Evolutionary conservation across 2,797 vertebrate genomes (phyloP), one percentile per base, ranked within the genome.

Genomic region (Malacoraja senta): DNA sequence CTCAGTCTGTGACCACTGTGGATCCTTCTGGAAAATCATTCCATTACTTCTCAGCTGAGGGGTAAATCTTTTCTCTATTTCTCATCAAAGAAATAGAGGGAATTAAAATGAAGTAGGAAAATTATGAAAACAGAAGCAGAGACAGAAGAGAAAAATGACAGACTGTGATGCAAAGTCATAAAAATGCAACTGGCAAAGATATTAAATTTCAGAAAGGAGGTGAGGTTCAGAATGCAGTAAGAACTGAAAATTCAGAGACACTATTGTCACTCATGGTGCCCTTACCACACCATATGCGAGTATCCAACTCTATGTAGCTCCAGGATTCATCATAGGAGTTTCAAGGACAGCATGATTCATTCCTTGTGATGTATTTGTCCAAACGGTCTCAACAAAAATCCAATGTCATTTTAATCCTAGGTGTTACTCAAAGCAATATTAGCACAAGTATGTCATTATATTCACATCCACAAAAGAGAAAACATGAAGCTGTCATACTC

Each of bases 401-500:
- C 81, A 61, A 83, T 61, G 44, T 53, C 81, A 29, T 26, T 83
- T 83, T 3, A 58, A 83, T 58, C 8, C 53, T 63, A 65, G 65
- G 9, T 15, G 12, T 71, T 10, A 53, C 21, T 44, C 24, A 29
- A 91, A 53, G 19, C 68, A 44, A 74, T 72, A 53, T 74, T 26
- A 91, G 53, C 1, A 74, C 24, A 44, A 91, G 15, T 44, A 32
- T 15, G 63, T 1, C 72, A 24, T 74, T 53, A 74, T 53, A 91
- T 21, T 7, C 26, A 53, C 71, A 53, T 74, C 74, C 19, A 74
- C 24, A 74, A 91, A 44, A 32, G 1, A 65, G n/a, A n/a, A 44
- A 74, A 74, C 19, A 1, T 90, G 17, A 74, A 44, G 12, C 53
- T 76, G 6, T 19, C 78, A 17, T 63, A 35, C 93, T 95, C 94